phyloP scores from a whole-genome alignment of 1,140 invertebrate species.

The Leptonema lineaticorne region DNA sequence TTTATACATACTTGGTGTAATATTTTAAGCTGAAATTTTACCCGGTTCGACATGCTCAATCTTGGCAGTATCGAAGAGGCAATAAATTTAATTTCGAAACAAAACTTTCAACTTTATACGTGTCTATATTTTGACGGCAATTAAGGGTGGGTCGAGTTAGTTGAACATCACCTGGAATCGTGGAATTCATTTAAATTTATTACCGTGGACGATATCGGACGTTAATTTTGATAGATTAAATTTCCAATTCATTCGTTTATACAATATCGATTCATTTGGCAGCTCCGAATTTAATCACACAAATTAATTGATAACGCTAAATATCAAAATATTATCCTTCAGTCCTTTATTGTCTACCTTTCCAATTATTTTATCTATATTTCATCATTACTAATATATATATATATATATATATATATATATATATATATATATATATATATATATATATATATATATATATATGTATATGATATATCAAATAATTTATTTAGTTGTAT shows the following conservation, averaged over 20 bases:
- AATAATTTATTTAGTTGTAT: not conserved
- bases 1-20: slow-evolving; percentile 1
- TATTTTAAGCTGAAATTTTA: slow-evolving; percentile 10
- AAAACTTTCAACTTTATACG: slow-evolving; percentile 29
- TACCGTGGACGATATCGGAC: slow-evolving; percentile 15
- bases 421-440: not conserved
- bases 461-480: not conserved
- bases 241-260: slow-evolving; percentile 8
- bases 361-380: not conserved
- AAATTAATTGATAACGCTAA: not conserved
- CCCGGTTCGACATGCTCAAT: not conserved
- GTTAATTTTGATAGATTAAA: slow-evolving; percentile 26
- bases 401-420: not conserved
- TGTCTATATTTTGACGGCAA: slow-evolving; percentile 25
- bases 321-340: not conserved
- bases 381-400: not conserved
- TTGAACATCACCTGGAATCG: not conserved
- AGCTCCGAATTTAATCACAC: not conserved
- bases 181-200: slow-evolving; percentile 21
- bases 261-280: slow-evolving; percentile 5
- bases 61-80: slow-evolving; percentile 10
- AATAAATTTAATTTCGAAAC: slow-evolving; percentile 20
- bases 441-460: not conserved
- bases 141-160: slow-evolving; percentile 12
- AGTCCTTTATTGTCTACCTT: not conserved